Conservation (phyloP, 2,888 invertebrate species). For the Xanthia icteritia region DNA sequence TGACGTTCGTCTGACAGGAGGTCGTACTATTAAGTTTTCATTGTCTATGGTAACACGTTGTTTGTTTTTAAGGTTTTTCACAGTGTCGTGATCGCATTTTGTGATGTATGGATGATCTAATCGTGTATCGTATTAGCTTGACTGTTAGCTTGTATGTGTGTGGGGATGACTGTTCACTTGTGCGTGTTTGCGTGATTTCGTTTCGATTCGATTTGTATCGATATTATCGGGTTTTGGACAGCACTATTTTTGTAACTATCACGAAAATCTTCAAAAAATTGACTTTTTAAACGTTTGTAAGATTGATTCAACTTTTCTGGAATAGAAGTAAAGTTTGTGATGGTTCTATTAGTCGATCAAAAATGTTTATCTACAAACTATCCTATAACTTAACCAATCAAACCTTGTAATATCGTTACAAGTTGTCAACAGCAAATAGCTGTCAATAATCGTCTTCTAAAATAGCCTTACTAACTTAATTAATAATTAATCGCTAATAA, state of each 20-base stretch:
- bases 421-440: constrained; percentile 70
- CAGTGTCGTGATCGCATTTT: constrained; percentile 73
- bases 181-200: constrained; percentile 68
- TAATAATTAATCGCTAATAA: constrained; percentile 81
- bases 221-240: constrained; percentile 69
- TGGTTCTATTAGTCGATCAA: neutral
- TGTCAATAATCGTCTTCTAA: constrained; percentile 84
- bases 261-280: neutral
- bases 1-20: constrained; percentile 64
- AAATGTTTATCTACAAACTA: neutral
- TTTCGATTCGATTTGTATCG: constrained; percentile 77
- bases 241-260: neutral
- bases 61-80: constrained; percentile 74
- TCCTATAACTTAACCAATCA: neutral
- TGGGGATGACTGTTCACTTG: constrained; percentile 52
- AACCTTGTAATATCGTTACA: constrained; percentile 76
- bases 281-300: neutral
- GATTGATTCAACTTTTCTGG: too few relatives aligned
- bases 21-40: constrained; percentile 82
- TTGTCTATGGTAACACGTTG: constrained; percentile 78
- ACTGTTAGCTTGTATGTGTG: constrained; percentile 69
- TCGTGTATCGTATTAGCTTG: constrained; percentile 72
- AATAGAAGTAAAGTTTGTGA: too few relatives aligned
- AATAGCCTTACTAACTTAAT: constrained; percentile 90
- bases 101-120: constrained; percentile 76